Base-by-base conservation (phyloP, 2,797 vertebrate genomes). In the Schizothorax lantsangensis region DNA sequence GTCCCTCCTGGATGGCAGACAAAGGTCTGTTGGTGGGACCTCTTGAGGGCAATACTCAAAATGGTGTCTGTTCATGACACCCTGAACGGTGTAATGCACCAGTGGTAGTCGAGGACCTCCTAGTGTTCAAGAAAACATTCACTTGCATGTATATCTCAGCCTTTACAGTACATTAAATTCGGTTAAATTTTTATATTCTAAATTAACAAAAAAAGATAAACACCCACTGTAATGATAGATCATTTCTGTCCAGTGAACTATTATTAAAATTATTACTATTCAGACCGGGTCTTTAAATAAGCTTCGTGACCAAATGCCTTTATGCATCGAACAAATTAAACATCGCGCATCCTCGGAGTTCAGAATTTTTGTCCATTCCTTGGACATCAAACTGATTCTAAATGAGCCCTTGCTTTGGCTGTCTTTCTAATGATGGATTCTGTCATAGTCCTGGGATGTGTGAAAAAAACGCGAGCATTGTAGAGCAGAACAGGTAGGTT, bases 401-500 rank as follows among this genome's bases (percentile, higher is more conserved):
- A 78, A 78, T 45, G 1, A 85, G 45, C 71, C n/a, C 14, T 12
- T 85, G 84, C 64, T 69, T 17, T 69, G 74, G 38, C 54, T 80
- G 77, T 80, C 47, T 54, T 80, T 85, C 49, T 66, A 38, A 64
- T 47, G 69, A 74, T 81, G 79, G 57, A 79, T 89, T 49, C 81
- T 83, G 84, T 73, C 81, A 87, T 80, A 47, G 88, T 89, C 90
- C 90, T 89, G 88, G 87, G 88, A 88, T 88, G 83, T 86, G 64
- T 62, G 77, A 79, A 79, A 80, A 84, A 89, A 89, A 79, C 87
- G 88, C 83, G 87, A 88, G 89, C 74, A 72, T 89, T 91, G 89
- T 90, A 92, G 93, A 90, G 91, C 90, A 89, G 93, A 93, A 94
- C 95, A 94, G 94, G 95, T 94, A 95, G 89, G 90, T 92, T 95